phyloP scores from a whole-genome alignment of 2,888 invertebrate genomes.

The Atethmia centrago region DNA sequence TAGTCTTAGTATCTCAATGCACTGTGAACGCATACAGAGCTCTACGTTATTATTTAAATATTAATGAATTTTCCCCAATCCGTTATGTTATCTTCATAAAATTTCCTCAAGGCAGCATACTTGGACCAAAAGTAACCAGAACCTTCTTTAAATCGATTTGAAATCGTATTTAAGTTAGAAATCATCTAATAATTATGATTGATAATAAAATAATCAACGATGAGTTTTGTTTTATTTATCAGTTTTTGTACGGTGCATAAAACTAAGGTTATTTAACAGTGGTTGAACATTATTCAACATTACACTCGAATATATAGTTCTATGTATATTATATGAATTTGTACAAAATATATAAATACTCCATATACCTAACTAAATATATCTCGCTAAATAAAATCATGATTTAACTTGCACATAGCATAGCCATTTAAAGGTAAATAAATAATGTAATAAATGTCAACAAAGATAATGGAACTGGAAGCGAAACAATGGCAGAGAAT shows the following conservation, averaged over 20 bases:
- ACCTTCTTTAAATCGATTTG: too few relatives aligned
- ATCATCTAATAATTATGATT: neutral
- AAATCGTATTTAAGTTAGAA: neutral
- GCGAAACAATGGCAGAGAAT: neutral
- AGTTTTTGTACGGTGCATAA: neutral
- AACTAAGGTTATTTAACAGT: neutral
- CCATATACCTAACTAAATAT: neutral
- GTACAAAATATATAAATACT: neutral
- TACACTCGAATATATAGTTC: neutral
- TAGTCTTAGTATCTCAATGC: too few relatives aligned
- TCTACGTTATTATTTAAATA: too few relatives aligned
- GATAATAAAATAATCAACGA: neutral
- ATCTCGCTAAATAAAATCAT: neutral
- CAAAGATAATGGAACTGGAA: slow-evolving; percentile 5
- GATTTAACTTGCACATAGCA: neutral
- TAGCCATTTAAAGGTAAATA: slow-evolving; percentile 2
- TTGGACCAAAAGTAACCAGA: neutral
- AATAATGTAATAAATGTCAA: neutral
- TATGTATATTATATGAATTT: neutral
- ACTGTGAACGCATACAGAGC: too few relatives aligned
- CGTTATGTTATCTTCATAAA: neutral
- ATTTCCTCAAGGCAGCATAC: slow-evolving; percentile 2
- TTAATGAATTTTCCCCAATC: too few relatives aligned
- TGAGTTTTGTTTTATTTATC: slow-evolving; percentile 1
- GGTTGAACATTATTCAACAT: neutral